These are phyloP conservation scores for Labeo calbasu DNA, from an alignment of 2,797 vertebrate species.

Conservation along the genomic window DNA sequence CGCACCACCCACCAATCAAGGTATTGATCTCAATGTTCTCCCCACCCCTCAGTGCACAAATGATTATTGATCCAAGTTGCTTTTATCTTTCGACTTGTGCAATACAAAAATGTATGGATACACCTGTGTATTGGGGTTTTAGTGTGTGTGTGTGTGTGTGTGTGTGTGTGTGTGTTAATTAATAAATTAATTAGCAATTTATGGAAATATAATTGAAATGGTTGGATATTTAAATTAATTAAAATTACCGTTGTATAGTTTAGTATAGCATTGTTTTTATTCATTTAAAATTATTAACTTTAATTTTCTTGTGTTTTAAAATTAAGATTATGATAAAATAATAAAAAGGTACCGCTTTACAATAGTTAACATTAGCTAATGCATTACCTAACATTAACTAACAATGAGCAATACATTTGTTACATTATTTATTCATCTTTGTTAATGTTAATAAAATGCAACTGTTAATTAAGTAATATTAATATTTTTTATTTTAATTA, in stretches of 20 bases:
- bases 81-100: conserved; percentile 46
- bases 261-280: background rate
- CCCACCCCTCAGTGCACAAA: conserved; percentile 53
- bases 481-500: background rate
- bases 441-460: background rate
- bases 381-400: background rate
- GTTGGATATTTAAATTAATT: background rate
- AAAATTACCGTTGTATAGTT: too few relatives aligned
- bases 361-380: background rate
- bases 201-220: background rate
- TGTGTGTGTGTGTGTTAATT: too few relatives aligned
- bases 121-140: conserved; percentile 13
- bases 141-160: conserved; percentile 24
- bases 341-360: background rate
- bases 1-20: conserved; percentile 31
- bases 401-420: background rate
- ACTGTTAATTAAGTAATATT: background rate
- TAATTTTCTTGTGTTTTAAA: background rate
- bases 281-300: background rate
- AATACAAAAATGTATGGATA: conserved; percentile 25
- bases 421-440: background rate
- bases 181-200: too few relatives aligned
- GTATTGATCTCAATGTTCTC: conserved; percentile 60
- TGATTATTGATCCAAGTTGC: conserved; percentile 61
- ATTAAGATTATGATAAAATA: background rate